Conservation (phyloP, 2,113 vertebrate species). For the Phrynocephalus versicolor region DNA sequence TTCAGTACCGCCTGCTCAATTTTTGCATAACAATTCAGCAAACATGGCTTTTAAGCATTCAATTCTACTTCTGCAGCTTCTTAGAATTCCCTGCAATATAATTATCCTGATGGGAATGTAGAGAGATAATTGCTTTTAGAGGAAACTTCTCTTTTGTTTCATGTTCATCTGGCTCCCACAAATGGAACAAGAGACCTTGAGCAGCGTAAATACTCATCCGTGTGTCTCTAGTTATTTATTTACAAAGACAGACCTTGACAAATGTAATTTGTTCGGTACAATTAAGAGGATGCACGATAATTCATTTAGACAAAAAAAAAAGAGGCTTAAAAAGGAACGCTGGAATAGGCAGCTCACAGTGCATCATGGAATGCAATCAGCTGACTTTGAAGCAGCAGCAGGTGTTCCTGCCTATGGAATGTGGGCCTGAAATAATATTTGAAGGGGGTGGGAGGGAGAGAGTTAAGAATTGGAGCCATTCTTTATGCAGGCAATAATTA, state of each 20-base stretch:
- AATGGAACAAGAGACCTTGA: constrained; percentile 83
- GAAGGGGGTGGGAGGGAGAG: constrained; percentile 53
- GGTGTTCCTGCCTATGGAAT: constrained; percentile 81
- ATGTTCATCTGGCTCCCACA: constrained; percentile 81
- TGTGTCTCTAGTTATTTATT: constrained; percentile 86
- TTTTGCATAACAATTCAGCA: constrained; percentile 74
- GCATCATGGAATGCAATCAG: constrained; percentile 77
- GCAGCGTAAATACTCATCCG: constrained; percentile 77
- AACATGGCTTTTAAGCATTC: constrained; percentile 80
- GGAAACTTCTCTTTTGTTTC: constrained; percentile 85
- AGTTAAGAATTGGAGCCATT: constrained; percentile 75
- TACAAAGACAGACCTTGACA: constrained; percentile 84
- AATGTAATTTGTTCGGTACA: constrained; percentile 85
- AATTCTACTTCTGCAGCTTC: constrained; percentile 78
- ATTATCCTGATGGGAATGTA: constrained; percentile 84
- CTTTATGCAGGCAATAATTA: constrained; percentile 92
- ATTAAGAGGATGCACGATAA: constrained; percentile 83
- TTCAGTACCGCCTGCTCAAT: constrained; percentile 63
- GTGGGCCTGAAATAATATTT: constrained; percentile 71
- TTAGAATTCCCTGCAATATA: constrained; percentile 84
- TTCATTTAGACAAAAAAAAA: constrained; percentile 81
- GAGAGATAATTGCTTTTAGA: constrained; percentile 85
- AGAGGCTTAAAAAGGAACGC: constrained; percentile 77
- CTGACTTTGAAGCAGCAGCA: constrained; percentile 82
- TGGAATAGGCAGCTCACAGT: constrained; percentile 54